phyloP scores from a whole-genome alignment of 2,888 invertebrate species.

The Temnothorax rugatulus region DNA sequence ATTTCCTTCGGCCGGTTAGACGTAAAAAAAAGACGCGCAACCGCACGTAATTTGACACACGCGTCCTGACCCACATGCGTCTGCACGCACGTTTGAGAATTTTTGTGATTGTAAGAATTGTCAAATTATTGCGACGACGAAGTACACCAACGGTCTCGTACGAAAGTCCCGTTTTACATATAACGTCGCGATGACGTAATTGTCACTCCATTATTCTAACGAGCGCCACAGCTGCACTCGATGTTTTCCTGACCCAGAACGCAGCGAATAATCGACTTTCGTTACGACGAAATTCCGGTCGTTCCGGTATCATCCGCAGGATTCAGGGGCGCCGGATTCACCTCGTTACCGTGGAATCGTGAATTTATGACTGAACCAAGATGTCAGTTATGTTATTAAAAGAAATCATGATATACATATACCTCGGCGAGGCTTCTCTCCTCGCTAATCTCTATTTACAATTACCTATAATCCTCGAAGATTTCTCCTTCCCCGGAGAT shows the following conservation, averaged over 20 bases:
- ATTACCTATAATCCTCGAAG: slow-evolving; percentile 57
- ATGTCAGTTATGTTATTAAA: slow-evolving; percentile 1
- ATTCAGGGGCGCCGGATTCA: slow-evolving; percentile 28
- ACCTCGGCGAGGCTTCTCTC: slow-evolving; percentile 34
- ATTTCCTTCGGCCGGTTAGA: slow-evolving; percentile 9
- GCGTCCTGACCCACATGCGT: slow-evolving; percentile 7
- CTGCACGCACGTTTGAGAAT: neutral
- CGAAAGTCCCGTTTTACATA: slow-evolving; percentile 48
- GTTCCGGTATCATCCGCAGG: neutral
- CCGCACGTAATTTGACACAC: slow-evolving; percentile 3
- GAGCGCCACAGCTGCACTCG: slow-evolving; percentile 39
- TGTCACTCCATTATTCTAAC: slow-evolving; percentile 50
- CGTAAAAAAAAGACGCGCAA: neutral
- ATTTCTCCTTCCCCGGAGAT: slow-evolving; percentile 51
- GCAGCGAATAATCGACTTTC: slow-evolving; percentile 45
- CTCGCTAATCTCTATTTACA: slow-evolving; percentile 71
- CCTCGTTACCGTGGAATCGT: slow-evolving; percentile 75
- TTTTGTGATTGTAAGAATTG: slow-evolving; percentile 8
- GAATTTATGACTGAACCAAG: slow-evolving; percentile 66
- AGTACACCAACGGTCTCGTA: slow-evolving; percentile 8
- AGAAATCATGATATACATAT: slow-evolving; percentile 47
- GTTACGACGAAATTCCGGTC: slow-evolving; percentile 23
- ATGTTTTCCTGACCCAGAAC: slow-evolving; percentile 28
- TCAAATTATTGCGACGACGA: slow-evolving; percentile 1
- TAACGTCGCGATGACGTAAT: slow-evolving; percentile 37